Evolutionary conservation across 2,888 invertebrate species (phyloP), one percentile per base, ranked within the genome.

Genomic region (Onthophagus sagittarius): DNA sequence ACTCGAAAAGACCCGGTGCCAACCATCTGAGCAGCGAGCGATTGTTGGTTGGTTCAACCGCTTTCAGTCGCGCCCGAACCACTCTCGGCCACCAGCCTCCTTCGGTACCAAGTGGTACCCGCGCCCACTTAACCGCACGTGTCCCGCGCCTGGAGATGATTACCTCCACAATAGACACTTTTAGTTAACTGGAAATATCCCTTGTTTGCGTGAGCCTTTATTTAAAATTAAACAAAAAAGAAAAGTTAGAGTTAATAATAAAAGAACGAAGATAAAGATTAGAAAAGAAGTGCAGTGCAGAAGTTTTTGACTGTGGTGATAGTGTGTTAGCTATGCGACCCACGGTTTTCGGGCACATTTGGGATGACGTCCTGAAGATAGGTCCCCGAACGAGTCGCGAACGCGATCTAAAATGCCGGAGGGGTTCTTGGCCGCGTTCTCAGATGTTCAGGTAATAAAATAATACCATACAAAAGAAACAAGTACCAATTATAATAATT

Each of bases 371-470:
- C 39, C 39, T 53, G 39, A 11, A 53, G 39, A 53, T 53, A 53
- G 39, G 39, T 23, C 23, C 23, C 23, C 23, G 23, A 53, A 53
- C 39, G 39, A 53, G 39, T 53, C 39, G 39, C 39, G 39, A 53
- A 7, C 23, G n/a, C 32, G 31, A 67, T 15, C 80, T 81, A 83
- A 81, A 80, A 83, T 82, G 83, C 83, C 83, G 81, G 83, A 83
- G 80, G 83, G 82, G 79, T 81, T 83, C 76, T 81, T 81, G 78
- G 80, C 80, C 79, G 82, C 81, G 79, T 83, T 83, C 79, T 81
- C 83, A 81, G 81, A 82, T 75, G 79, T 83, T 77, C 82, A 84
- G 83, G 84, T 84, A 53, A 53, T 53, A 53, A 53, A 53, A 53
- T 3, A 23, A 23, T 23, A 23, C 2, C 3, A 23, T 23, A 23